Conservation (phyloP, 2,888 invertebrate species). For the Scrobipalpa atriplicella region DNA sequence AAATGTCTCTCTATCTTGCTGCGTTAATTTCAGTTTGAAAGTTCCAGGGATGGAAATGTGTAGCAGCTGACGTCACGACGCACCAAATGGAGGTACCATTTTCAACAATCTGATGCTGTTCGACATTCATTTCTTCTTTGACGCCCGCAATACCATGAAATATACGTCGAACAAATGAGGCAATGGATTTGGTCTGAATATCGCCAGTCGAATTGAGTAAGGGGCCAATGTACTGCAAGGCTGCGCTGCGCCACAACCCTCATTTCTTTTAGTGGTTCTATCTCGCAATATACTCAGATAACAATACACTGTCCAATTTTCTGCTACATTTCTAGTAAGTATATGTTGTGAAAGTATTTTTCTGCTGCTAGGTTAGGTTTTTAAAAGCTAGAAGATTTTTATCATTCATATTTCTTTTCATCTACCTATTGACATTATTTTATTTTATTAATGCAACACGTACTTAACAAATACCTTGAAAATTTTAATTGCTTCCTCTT, state of each 20-base stretch:
- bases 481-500: too few relatives aligned
- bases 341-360: not conserved
- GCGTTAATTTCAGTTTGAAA: not conserved
- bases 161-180: not conserved
- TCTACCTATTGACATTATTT: too few relatives aligned
- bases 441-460: too few relatives aligned
- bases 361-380: not conserved
- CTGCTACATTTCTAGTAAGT: not conserved
- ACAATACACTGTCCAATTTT: not conserved
- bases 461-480: too few relatives aligned
- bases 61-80: not conserved
- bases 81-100: not conserved
- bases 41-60: not conserved
- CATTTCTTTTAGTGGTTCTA: not conserved
- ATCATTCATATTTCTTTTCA: too few relatives aligned
- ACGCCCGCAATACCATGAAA: not conserved
- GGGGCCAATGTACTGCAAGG: too few relatives aligned
- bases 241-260: not conserved
- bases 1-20: not conserved
- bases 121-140: not conserved
- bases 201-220: too few relatives aligned
- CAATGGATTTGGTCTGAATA: not conserved
- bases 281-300: not conserved
- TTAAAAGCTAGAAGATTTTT: too few relatives aligned
- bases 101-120: not conserved